A percentile compares a stretch with the other conserved stretches of the same genome.
Evolutionary conservation across 2,113 vertebrate species (phyloP).

Genomic region (Lepus europaeus): DNA sequence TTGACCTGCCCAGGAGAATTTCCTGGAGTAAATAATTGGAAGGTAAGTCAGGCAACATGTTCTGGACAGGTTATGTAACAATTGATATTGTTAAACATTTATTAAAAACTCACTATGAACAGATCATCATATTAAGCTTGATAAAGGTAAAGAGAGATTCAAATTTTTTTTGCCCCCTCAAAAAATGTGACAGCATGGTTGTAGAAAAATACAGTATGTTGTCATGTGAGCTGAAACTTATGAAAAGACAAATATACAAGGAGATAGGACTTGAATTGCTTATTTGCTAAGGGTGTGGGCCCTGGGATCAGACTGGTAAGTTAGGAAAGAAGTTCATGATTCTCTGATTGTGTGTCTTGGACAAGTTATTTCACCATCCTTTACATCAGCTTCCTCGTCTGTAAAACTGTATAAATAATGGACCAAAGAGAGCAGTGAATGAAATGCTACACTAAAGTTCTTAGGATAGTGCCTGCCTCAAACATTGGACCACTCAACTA

Average conservation of each 20-base stretch:
- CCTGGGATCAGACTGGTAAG: neutral
- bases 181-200: neutral
- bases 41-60: neutral
- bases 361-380: neutral
- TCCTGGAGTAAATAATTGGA: neutral
- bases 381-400: neutral
- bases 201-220: neutral
- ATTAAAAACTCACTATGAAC: neutral
- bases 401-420: neutral
- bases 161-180: neutral
- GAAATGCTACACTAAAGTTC: neutral
- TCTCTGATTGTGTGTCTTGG: conserved; percentile 1
- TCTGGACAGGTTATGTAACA: neutral
- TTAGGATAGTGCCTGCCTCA: neutral
- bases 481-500: neutral
- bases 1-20: neutral
- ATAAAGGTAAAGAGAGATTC: neutral
- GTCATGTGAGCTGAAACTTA: neutral
- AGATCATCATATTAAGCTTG: neutral
- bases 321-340: neutral
- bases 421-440: neutral
- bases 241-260: neutral
- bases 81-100: conserved; percentile 25
- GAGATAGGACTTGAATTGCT: neutral
- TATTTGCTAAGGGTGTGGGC: neutral